Percentiles rank a stretch among this genome's conserved stretches.
Evolutionary conservation across 2,888 invertebrate genomes (phyloP).

Genomic region (Parthenolecanium corni): DNA sequence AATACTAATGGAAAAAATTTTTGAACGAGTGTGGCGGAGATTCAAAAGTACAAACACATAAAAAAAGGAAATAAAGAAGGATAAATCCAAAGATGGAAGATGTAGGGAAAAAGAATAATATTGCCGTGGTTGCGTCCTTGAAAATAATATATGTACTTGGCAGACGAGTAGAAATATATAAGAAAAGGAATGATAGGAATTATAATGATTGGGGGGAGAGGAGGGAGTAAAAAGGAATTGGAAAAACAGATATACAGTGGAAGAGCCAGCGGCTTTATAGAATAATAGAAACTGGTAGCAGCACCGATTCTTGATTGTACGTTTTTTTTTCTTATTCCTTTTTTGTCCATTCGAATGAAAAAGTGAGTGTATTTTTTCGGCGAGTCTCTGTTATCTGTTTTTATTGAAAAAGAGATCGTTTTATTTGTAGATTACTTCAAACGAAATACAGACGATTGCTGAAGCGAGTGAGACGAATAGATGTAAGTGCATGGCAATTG

Average conservation of each 20-base stretch:
- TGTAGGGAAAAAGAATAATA: constrained; percentile 19
- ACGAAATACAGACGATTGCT: background rate
- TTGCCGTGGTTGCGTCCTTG: constrained; percentile 10
- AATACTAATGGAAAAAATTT: background rate
- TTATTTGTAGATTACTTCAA: constrained; percentile 24
- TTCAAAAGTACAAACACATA: background rate
- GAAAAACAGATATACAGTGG: constrained; percentile 18
- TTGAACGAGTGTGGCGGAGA: background rate
- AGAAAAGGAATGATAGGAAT: background rate
- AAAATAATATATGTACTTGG: constrained; percentile 3
- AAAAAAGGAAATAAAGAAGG: background rate
- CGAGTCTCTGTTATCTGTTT: constrained; percentile 20
- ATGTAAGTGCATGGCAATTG: too few relatives aligned
- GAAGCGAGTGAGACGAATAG: background rate
- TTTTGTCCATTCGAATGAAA: constrained; percentile 18
- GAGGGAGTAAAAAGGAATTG: constrained; percentile 13
- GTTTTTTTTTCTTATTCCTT: background rate
- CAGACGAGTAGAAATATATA: background rate
- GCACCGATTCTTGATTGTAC: constrained; percentile 15
- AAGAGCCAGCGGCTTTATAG: constrained; percentile 14
- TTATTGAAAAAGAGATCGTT: constrained; percentile 19
- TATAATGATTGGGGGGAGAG: too few relatives aligned
- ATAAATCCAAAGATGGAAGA: background rate
- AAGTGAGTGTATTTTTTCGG: constrained; percentile 14
- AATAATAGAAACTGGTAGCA: constrained; percentile 7